Evolutionary conservation across 2,888 invertebrate genomes (phyloP), one percentile per base, ranked within the genome.

Genomic region (Sisyra terminalis): DNA sequence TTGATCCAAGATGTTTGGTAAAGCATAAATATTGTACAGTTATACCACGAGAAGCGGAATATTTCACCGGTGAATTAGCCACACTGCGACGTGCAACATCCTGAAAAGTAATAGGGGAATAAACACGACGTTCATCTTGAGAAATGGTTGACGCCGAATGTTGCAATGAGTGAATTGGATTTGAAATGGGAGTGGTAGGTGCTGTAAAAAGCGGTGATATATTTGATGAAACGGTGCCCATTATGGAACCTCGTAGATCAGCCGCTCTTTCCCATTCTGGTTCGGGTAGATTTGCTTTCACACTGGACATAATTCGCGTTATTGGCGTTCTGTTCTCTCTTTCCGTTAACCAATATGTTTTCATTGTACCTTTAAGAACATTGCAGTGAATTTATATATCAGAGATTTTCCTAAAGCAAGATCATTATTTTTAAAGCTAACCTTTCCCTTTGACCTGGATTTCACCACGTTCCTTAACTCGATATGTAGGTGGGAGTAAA

Each of bases 401-500:
- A 24, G 24, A 24, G 24, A 24, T 24, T 24, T 5, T 24, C 7
- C 24, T 24, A 7, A 24, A 24, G 24, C 24, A 3, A 11, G 9
- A 15, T 35, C 2, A 42, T 41, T 30, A 15, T 29, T 36, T 18
- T 14, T n/a, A 32, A 44, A 34, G 40, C 50, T 58, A 61, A 74
- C 88, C 88, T 73, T 89, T 88, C 36, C 89, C 93, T 65, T 92
- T 93, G 1, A 93, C 83, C 53, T 83, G 77, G 46, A 90, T 84
- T 58, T 86, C 86, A 2, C 85, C 87, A 6, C 88, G 70, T 55
- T 86, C 85, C 7, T 67, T 68, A 3, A 87, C 78, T 54, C 71
- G 72, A 55, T 89, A 93, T 1, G 71, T 69, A 0, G 74, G 66
- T 1, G 86, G 77, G 6, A 94, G 64, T 11, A 84, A 65, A 50